Base-by-base conservation (phyloP, 2,797 vertebrate genomes). In the Hoplostethus mediterraneus region DNA sequence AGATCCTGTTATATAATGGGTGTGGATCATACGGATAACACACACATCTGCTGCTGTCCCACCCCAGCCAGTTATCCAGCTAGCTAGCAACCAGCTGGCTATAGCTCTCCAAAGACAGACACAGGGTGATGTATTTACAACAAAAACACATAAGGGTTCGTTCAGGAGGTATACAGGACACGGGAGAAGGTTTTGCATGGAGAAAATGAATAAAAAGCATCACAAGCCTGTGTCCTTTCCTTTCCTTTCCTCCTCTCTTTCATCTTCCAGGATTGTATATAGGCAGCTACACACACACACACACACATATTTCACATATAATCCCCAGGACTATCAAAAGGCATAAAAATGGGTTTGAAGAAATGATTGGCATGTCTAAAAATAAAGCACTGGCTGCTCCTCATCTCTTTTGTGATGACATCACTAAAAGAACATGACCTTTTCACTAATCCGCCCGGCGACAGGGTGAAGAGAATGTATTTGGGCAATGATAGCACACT, bases 1-100 rank as follows among this genome's bases (percentile, higher is more conserved):
- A 73, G 61, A 88, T 87, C 82, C 80, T 83, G 72, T 89, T 86
- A 89, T 80, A 77, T 87, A 90, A 91, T 47, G 56, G 56, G 25
- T 55, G 71, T 73, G 63, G 77, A 83, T 87, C 80, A 88, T 79
- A 67, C 40, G 64, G 83, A 89, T 90, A 81, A 87, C 71, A 71
- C 68, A 75, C 79, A 80, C 89, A 90, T 89, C 88, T 90, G 88
- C 66, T 69, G 64, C 81, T 73, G 67, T 61, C 73, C 66, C 58
- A 60, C 76, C 74, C 69, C 73, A 88, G 82, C 79, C 81, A 75
- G 77, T 89, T 86, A 90, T 87, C 85, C 77, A 58, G 80, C 77
- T 85, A 83, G 77, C 59, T 16, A 47, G 56, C 47, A 54, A 69
- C 33, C 73, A 87, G 86, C 75, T 90, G 85, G 70, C 67, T 71